phyloP scores from a whole-genome alignment of 2,113 vertebrate species.

The Trochalopteron elliotii region DNA sequence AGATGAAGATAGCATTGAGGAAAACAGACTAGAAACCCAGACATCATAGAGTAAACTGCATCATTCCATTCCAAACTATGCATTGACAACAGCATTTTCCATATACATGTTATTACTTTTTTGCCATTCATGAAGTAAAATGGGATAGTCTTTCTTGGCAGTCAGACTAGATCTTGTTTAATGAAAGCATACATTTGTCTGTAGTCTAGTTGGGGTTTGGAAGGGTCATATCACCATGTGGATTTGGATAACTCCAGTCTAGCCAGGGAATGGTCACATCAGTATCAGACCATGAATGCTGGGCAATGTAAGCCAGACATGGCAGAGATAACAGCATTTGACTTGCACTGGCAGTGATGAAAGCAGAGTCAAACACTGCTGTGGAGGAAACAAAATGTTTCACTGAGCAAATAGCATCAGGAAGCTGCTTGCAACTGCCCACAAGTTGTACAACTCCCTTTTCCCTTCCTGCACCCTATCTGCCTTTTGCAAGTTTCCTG shows the following conservation, averaged over 20 bases:
- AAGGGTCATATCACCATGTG: fast-evolving
- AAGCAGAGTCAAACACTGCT: background rate
- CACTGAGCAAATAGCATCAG: conserved; percentile 8
- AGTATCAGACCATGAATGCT: background rate
- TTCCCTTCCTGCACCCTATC: conserved; percentile 56
- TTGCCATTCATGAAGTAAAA: background rate
- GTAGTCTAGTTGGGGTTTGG: background rate
- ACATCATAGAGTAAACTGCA: background rate
- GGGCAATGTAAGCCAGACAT: background rate
- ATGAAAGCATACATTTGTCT: background rate
- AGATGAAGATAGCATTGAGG: background rate
- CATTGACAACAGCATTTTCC: background rate
- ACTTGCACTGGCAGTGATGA: background rate
- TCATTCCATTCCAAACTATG: background rate
- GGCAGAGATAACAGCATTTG: background rate
- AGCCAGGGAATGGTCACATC: background rate
- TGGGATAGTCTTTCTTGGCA: background rate
- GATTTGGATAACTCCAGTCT: background rate
- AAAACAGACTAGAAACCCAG: background rate
- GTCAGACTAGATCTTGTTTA: background rate
- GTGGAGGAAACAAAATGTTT: conserved; percentile 17
- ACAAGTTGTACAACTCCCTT: background rate
- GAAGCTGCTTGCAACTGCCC: conserved; percentile 23
- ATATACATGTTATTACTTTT: background rate
- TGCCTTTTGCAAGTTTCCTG: conserved; percentile 52